Evolutionary conservation across 2,888 invertebrate genomes (phyloP), one percentile per base, ranked within the genome.

Genomic region (Lithosia quadra): DNA sequence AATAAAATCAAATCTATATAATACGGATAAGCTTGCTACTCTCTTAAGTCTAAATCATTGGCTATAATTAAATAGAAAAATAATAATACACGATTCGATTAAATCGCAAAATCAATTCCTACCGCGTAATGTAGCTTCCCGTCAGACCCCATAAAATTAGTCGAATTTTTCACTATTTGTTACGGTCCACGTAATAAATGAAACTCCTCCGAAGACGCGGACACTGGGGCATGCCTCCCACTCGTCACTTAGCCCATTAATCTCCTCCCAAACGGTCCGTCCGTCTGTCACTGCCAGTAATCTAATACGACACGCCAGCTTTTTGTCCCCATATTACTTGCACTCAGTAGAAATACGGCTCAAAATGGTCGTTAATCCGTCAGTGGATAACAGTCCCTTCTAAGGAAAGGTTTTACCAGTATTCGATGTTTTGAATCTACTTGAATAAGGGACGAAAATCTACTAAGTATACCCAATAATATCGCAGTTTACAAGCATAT

Each of bases 291-390:
- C 90, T 87, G 91, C 86, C 92, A 89, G 90, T 94, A 95, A 95
- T 95, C 93, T 93, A 93, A 94, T 94, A 92, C 92, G 94, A 93
- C 93, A 93, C 92, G 92, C 93, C 88, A 90, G 89, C 92, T 95
- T 94, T 94, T 92, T 93, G 91, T 92, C 88, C 90, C 91, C 88
- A 87, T 90, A 92, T 91, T 92, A 91, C 90, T 88, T 85, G 90
- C 88, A 90, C 88, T 91, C 85, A 83, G 87, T 86, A 86, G 89
- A 88, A 91, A 91, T 92, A 89, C 89, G 89, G 85, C 90, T 88
- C 89, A 88, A 88, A 92, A 90, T 87, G 89, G 83, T 81, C 87
- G 85, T 88, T 91, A 91, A 92, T 92, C 89, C 88, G 84, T 89
- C 89, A 89, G 86, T 82, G 86, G 88, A 89, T 86, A 86, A 88